phyloP scores from a whole-genome alignment of 2,888 invertebrate genomes.

The Noctua janthina region DNA sequence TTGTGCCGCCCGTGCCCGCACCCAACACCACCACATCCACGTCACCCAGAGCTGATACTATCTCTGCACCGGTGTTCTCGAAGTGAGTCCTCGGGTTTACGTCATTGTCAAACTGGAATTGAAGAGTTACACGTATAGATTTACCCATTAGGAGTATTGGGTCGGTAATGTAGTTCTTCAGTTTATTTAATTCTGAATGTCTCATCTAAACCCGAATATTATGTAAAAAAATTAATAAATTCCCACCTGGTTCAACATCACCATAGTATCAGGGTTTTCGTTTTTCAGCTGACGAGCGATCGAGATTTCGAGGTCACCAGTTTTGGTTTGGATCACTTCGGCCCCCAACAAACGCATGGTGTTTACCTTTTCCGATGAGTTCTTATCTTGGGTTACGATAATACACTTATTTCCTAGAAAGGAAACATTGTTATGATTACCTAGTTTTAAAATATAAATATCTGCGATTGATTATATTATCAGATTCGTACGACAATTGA shows the following conservation, averaged over 20 bases:
- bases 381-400: slow-evolving; percentile 98
- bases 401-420: slow-evolving; percentile 94
- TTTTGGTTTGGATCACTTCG: slow-evolving; percentile 94
- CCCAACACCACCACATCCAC: slow-evolving; percentile 95
- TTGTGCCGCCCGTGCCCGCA: slow-evolving; percentile 98
- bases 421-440: slow-evolving; percentile 3
- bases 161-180: not conserved
- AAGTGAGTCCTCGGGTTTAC: slow-evolving; percentile 98
- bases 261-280: slow-evolving; percentile 62
- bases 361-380: slow-evolving; percentile 98
- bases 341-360: slow-evolving; percentile 96
- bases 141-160: not conserved
- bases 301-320: slow-evolving; percentile 48
- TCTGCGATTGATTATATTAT: slow-evolving; percentile 24
- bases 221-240: not conserved
- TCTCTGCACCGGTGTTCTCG: slow-evolving; percentile 97
- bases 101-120: slow-evolving; percentile 94
- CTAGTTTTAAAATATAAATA: slow-evolving; percentile 13
- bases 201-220: not conserved
- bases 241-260: slow-evolving; percentile 88
- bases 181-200: not conserved
- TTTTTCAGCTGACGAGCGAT: slow-evolving; percentile 61
- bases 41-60: slow-evolving; percentile 92
- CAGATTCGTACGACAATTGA: slow-evolving; percentile 13
- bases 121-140: not conserved